Evolutionary conservation across 2,888 invertebrate species (phyloP).

Genomic region (Bursaphelenchus okinawaensis): DNA sequence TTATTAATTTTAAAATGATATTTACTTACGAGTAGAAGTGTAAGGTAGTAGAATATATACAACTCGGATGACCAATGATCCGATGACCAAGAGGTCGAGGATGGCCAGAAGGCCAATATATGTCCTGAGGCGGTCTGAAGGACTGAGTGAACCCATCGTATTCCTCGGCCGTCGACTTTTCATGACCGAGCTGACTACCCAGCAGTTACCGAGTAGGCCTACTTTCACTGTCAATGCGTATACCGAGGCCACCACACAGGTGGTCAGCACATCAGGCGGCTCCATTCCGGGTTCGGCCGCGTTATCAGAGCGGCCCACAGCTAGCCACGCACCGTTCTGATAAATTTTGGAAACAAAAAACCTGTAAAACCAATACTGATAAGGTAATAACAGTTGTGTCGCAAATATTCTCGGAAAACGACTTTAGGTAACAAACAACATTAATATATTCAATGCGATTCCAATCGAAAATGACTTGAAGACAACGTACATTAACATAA

Average conservation of each 20-base stretch:
- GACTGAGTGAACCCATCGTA: slow-evolving; percentile 17
- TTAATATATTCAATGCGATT: no score
- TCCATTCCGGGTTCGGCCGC: neutral
- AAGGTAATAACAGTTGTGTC: no score
- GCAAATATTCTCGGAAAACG: no score
- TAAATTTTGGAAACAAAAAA: neutral
- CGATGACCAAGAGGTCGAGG: slow-evolving; percentile 49
- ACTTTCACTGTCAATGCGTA: slow-evolving; percentile 39
- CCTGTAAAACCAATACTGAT: no score
- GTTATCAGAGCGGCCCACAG: neutral
- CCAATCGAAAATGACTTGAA: no score
- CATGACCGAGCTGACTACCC: slow-evolving; percentile 53
- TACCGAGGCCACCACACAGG: slow-evolving; percentile 31
- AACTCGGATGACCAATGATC: slow-evolving; percentile 42
- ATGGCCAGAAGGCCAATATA: slow-evolving; percentile 53
- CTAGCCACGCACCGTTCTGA: neutral
- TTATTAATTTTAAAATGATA: neutral
- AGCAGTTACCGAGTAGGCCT: slow-evolving; percentile 50
- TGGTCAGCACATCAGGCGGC: neutral
- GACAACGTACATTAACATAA: no score
- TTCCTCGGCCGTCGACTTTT: slow-evolving; percentile 41
- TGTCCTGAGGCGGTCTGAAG: slow-evolving; percentile 35
- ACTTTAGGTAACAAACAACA: no score
- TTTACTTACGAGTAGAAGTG: slow-evolving; percentile 39
- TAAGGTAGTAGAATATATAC: slow-evolving; percentile 46